Evolutionary conservation across 2,113 vertebrate species (phyloP).

Genomic region (Desmodus rotundus): DNA sequence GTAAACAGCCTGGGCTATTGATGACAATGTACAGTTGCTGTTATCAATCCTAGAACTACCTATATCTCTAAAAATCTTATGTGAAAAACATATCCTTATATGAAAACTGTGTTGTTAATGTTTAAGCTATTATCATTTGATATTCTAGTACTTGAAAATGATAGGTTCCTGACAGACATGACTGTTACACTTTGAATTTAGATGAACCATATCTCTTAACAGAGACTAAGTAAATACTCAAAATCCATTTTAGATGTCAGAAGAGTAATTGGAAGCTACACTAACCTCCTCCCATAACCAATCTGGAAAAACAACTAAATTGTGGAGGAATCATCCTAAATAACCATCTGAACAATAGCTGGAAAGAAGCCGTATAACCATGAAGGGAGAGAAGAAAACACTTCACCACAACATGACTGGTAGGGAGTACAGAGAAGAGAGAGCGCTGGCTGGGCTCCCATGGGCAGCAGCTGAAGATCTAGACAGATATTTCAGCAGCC

Average conservation of each 20-base stretch:
- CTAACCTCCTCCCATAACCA: no score
- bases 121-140: background rate
- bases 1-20: background rate
- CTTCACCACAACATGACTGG: no score
- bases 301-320: no score
- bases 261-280: no score
- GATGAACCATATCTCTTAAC: background rate
- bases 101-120: background rate
- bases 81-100: background rate
- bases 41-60: background rate
- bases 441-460: no score
- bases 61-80: background rate
- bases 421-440: no score
- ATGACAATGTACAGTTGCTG: background rate
- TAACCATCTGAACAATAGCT: no score
- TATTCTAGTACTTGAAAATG: background rate
- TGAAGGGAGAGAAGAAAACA: no score
- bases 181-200: background rate
- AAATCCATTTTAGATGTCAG: background rate
- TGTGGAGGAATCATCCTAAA: no score
- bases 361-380: no score
- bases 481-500: no score
- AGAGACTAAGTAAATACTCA: background rate
- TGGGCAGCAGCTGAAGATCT: no score
- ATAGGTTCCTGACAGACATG: background rate